Evolutionary conservation across 2,888 invertebrate genomes (phyloP).

Genomic region (Drosophila monieri): DNA sequence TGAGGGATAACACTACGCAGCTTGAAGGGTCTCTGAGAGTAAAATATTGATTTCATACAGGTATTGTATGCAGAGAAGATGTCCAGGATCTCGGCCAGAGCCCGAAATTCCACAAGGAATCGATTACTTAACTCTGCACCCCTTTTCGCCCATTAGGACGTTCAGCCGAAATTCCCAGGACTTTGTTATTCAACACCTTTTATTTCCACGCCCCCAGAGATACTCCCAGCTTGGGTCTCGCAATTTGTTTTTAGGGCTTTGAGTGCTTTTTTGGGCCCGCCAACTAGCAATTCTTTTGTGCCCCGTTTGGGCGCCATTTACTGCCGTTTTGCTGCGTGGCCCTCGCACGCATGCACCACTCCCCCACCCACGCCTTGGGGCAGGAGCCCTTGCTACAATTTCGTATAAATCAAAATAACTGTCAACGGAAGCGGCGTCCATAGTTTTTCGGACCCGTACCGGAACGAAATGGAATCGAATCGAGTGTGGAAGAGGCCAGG

Average conservation of each 20-base stretch:
- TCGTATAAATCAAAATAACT: constrained; percentile 79
- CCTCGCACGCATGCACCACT: constrained; percentile 55
- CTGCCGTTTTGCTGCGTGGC: constrained; percentile 65
- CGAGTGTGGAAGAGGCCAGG: constrained; percentile 1
- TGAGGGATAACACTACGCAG: not conserved
- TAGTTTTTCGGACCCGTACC: constrained; percentile 64
- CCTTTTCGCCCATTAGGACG: not conserved
- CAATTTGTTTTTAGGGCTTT: constrained; percentile 67
- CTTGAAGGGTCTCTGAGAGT: not conserved
- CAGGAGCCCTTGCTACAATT: constrained; percentile 51
- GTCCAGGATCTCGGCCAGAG: not conserved
- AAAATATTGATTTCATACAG: constrained; percentile 3
- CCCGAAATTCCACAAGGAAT: not conserved
- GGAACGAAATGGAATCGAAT: constrained; percentile 22
- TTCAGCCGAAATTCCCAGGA: constrained; percentile 25
- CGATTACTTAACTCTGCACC: not conserved
- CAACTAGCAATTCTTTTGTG: constrained; percentile 62
- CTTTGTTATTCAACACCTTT: constrained; percentile 65
- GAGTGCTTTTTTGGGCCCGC: constrained; percentile 72
- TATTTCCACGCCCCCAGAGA: constrained; percentile 16
- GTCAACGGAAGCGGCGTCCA: constrained; percentile 79
- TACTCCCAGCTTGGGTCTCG: constrained; percentile 11
- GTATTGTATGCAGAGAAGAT: not conserved
- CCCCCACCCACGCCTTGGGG: constrained; percentile 16
- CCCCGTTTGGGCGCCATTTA: constrained; percentile 58